Base-by-base conservation (phyloP, 1,140 invertebrate genomes). In the Leptopilina clavipes region DNA sequence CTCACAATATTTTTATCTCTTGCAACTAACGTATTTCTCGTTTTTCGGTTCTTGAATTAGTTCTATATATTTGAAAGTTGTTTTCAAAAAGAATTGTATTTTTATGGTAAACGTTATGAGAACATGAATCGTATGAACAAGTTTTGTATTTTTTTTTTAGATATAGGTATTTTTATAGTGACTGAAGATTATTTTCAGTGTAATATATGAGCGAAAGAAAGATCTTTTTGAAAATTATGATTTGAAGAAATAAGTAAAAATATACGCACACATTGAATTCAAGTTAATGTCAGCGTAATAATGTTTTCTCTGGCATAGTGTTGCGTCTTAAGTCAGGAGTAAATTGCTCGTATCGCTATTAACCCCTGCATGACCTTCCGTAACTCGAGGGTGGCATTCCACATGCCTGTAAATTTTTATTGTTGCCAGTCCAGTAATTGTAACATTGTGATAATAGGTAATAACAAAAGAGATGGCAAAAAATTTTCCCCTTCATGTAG, bases 391-490 rank as follows among this genome's bases (percentile, higher is more conserved):
- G 48, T 52, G 48, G 48, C 48, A 17, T 52, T 52, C n/a, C 48
- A 52, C 48, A 52, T 52, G 48, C 48, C n/a, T 52, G 48, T 52
- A 52, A 52, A 52, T 52, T 52, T 52, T 52, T 52, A 52, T 52
- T 17, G 14, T 52, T n/a, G 44, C 44, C 44, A n/a, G n/a, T 48
- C 37, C 48, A 52, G 48, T 52, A 52, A 52, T 52, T 52, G 48
- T 52, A 52, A 52, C 48, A 52, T 52, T 52, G 48, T 52, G 48
- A 6, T 52, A 52, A 52, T 52, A 17, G 48, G 48, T 52, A 52
- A 52, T 52, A 52, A n/a, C 48, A 52, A 2, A 14, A 48, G 6
- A 17, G 48, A 52, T 17, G 25, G 25, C n/a, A n/a, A 31, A 31
- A 17, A 52, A 52, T 17, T 17, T 52, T n/a, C n/a, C 14, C 48